These are phyloP conservation scores for Allacma fusca DNA, from an alignment of 2,888 invertebrate genomes.

Conservation along the genomic window DNA sequence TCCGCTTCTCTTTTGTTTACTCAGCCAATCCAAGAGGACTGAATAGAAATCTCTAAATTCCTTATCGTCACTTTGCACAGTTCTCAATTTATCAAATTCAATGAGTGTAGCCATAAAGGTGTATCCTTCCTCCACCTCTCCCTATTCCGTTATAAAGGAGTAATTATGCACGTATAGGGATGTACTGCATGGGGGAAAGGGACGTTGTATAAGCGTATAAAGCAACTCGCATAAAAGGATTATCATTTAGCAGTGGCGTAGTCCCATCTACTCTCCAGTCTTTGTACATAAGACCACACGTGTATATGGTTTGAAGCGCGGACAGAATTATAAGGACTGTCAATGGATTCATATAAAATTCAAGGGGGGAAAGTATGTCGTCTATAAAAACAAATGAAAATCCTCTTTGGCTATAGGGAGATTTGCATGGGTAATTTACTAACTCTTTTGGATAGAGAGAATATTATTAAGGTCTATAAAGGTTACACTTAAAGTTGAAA, in stretches of 20 bases:
- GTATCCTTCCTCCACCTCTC: slow-evolving; percentile 17
- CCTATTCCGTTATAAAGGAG: slow-evolving; percentile 9
- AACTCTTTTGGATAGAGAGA: not conserved
- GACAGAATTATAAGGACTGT: not conserved
- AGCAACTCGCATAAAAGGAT: no score
- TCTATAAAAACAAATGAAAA: slow-evolving; percentile 13
- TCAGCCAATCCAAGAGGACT: slow-evolving; percentile 9
- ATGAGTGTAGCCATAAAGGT: slow-evolving; percentile 4
- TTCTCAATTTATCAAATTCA: slow-evolving; percentile 28
- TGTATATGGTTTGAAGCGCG: not conserved
- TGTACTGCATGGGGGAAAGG: no score
- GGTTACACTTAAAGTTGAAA: not conserved
- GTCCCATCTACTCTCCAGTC: no score
- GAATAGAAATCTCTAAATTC: slow-evolving; percentile 31
- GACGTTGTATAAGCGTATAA: no score
- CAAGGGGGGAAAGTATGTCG: not conserved
- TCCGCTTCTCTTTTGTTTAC: slow-evolving; percentile 46
- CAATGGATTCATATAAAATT: not conserved
- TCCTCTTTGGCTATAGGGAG: not conserved
- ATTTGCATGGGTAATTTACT: slow-evolving; percentile 9
- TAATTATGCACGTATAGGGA: no score
- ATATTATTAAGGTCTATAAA: no score
- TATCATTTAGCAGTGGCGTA: no score
- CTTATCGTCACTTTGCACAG: slow-evolving; percentile 41
- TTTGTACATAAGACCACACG: no score